Evolutionary conservation across 2,888 invertebrate genomes (phyloP).

Genomic region (Nephrotoma flavescens): DNA sequence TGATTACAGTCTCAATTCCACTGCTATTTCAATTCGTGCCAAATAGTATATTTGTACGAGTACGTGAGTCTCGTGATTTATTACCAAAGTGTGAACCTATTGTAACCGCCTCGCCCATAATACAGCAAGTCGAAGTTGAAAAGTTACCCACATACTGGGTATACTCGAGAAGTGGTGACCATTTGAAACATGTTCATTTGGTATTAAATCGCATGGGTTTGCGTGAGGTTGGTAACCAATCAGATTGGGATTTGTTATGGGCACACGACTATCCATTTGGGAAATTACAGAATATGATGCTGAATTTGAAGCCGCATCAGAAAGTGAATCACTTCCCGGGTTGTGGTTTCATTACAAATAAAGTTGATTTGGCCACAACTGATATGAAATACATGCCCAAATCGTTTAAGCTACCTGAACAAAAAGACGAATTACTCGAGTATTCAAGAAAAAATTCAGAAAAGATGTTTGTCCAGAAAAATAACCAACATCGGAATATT

Average conservation of each 20-base stretch:
- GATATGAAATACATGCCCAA: constrained; percentile 65
- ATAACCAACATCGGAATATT: constrained; percentile 82
- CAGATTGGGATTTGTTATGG: constrained; percentile 82
- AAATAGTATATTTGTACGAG: neutral
- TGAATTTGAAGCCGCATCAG: constrained; percentile 52
- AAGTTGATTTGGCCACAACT: constrained; percentile 74
- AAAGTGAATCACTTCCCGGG: constrained; percentile 90
- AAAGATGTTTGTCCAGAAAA: constrained; percentile 76
- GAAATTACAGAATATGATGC: constrained; percentile 29
- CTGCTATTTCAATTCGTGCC: constrained; percentile 10
- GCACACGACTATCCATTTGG: constrained; percentile 84
- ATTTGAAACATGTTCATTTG: constrained; percentile 56
- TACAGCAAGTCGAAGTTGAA: neutral
- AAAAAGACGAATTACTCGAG: constrained; percentile 50
- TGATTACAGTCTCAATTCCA: constrained; percentile 7
- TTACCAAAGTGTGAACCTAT: neutral
- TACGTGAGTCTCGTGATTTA: neutral
- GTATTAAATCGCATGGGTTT: constrained; percentile 67
- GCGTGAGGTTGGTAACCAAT: constrained; percentile 36
- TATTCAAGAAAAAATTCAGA: constrained; percentile 52
- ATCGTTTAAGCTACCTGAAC: constrained; percentile 74
- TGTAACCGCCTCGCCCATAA: neutral
- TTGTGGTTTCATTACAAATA: constrained; percentile 83
- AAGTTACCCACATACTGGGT: constrained; percentile 39
- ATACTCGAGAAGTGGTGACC: constrained; percentile 42